Conservation (phyloP, 2,888 invertebrate species). For the Eretmocerus hayati region DNA sequence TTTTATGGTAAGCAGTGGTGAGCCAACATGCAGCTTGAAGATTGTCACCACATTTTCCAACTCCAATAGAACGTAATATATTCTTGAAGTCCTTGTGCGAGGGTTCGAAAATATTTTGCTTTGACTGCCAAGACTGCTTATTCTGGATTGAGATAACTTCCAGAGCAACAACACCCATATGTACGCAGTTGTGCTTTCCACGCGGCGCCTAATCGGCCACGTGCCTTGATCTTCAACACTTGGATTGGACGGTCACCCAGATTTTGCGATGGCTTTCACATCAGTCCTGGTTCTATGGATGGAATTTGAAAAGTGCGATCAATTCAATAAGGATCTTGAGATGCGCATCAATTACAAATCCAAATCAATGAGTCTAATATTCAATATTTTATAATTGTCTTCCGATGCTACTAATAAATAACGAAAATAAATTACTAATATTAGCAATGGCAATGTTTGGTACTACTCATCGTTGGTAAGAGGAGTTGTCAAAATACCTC, state of each 20-base stretch:
- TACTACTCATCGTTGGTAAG: no score
- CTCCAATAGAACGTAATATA: slow-evolving; percentile 82
- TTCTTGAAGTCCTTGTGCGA: slow-evolving; percentile 90
- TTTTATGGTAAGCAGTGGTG: slow-evolving; percentile 88
- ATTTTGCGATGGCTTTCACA: slow-evolving; percentile 67
- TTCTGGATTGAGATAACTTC: slow-evolving; percentile 93
- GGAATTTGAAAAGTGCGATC: slow-evolving; percentile 61
- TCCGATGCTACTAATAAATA: no score
- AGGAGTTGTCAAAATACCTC: no score
- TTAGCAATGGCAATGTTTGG: no score
- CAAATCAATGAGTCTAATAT: no score
- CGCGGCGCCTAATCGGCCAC: slow-evolving; percentile 90
- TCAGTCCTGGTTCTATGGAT: slow-evolving; percentile 68
- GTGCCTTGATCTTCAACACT: slow-evolving; percentile 80
- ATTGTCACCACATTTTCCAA: slow-evolving; percentile 82
- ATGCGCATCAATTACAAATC: no score
- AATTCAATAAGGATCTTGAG: no score
- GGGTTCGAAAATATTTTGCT: slow-evolving; percentile 88
- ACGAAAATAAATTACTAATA: no score
- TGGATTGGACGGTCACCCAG: slow-evolving; percentile 67
- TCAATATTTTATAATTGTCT: no score
- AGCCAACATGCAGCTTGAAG: slow-evolving; percentile 88
- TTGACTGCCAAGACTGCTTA: slow-evolving; percentile 87
- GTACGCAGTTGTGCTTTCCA: slow-evolving; percentile 82
- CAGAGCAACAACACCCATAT: slow-evolving; percentile 82